Evolutionary conservation across 2,113 vertebrate genomes (phyloP), one percentile per base, ranked within the genome.

Genomic region (Malaclemys terrapin): DNA sequence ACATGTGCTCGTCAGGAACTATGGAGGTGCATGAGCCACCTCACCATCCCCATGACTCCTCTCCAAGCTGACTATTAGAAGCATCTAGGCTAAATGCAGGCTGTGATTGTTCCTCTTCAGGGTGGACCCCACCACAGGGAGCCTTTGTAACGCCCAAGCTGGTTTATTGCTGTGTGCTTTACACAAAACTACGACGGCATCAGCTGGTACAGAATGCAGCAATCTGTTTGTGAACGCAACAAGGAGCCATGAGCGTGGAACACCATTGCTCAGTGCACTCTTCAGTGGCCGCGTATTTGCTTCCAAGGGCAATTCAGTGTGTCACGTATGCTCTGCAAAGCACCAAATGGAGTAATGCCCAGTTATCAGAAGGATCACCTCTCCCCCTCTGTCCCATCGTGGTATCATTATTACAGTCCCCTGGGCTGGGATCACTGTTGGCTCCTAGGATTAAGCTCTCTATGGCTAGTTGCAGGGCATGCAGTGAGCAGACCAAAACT

Each of bases 241-340:
- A 49, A 0, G 0, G 35, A 2, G 8, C 57, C 13, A n/a, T 57
- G 42, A 5, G n/a, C 6, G 19, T 13, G 27, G 25, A 47, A 45
- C 45, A 54, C 4, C 22, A 35, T 35, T 5, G 11, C 56, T 88
- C n/a, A 54, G 49, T 27, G n/a, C 2, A 0, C 31, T 65, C 22
- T 10, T n/a, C 35, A 10, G 19, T 47, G 59, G 6, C 20, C 17
- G 22, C 57, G 25, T 75, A 13, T 19, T 52, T 56, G 53, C 75
- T 22, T 27, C 57, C 83, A 75, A 49, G 47, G 35, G 31, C 53
- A 53, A 72, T 29, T 27, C 3, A 42, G 0, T 53, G 35, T 6
- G 10, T 49, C 84, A 22, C 1, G 42, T 57, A 14, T 59, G 38
- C n/a, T 25, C 56, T 65, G 29, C 62, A 84, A 42, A 93, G 59